Evolutionary conservation across 2,797 vertebrate genomes (phyloP), one percentile per base, ranked within the genome.

Genomic region (Artibeus jamaicensis): DNA sequence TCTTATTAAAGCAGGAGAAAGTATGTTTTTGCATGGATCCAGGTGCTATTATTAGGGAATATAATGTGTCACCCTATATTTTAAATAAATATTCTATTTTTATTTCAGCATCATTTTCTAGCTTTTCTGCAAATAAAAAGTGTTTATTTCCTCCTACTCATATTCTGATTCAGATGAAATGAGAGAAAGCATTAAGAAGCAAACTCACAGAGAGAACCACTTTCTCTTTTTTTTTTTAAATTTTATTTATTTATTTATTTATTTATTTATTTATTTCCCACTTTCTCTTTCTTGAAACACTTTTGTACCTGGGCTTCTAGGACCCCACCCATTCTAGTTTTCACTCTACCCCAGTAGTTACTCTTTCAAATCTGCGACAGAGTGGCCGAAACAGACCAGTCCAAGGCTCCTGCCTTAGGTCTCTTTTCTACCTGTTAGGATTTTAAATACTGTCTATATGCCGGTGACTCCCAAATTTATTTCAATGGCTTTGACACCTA

Each of bases 41-140:
- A 93, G 70, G 93, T 84, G 79, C 94, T 97, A 81, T 93, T 86
- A 93, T 94, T 89, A 94, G 74, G 94, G 97, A 98, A 97, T 86
- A 96, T 12, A 29, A 89, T 67, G 53, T 14, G 1, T 96, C 97
- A 85, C 37, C 34, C 22, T 97, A 62, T 53, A 76, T 97, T 97
- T 97, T 96, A 86, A 59, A 34, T 93, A 83, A 89, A 94, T 39
- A 91, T 92, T 77, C 57, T 97, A 16, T 86, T 93, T 97, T 97
- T 71, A 90, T 7, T 21, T 95, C 86, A 91, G 91, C 50, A 97
- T 79, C 79, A 73, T 29, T 97, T 92, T 59, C 11, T 87, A 59
- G 46, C 29, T 90, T 16, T 85, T 85, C 44, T 37, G n/a, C 3
- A 39, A 11, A 67, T 65, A 76, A 86, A 90, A 87, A 37, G 22